Percentiles rank a stretch among this genome's conserved stretches.
These are phyloP conservation scores for Sitophilus oryzae DNA, from an alignment of 1,140 invertebrate genomes.

Conservation along the genomic window DNA sequence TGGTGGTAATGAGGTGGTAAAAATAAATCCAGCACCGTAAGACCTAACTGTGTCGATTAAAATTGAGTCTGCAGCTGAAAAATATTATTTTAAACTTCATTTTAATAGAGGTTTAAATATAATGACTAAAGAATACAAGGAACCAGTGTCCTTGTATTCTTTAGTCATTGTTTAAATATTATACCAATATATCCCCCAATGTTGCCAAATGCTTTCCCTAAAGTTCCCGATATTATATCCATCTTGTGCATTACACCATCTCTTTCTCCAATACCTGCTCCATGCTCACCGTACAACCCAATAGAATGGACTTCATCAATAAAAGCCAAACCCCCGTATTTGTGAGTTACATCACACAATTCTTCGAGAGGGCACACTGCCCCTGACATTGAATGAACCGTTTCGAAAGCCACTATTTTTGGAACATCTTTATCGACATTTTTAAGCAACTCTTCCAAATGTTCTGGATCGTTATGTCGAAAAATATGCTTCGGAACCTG, in stretches of 20 bases:
- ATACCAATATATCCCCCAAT: constrained; percentile 91
- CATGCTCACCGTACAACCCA: constrained; percentile 90
- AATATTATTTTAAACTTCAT: neutral
- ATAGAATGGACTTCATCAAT: constrained; percentile 98
- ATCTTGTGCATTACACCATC: constrained; percentile 81
- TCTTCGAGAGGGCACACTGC: constrained; percentile 88
- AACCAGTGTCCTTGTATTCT: no score
- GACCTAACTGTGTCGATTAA: constrained; percentile 91
- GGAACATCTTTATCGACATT: constrained; percentile 70
- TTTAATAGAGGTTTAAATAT: no score
- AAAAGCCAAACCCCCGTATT: constrained; percentile 91
- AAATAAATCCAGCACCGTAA: constrained; percentile 95
- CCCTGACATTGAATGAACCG: constrained; percentile 98
- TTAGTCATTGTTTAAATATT: constrained; percentile 1
- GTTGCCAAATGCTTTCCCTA: constrained; percentile 97
- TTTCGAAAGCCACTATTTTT: constrained; percentile 98
- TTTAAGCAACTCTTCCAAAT: constrained; percentile 74
- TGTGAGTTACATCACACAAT: constrained; percentile 83
- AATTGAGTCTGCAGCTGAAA: constrained; percentile 43
- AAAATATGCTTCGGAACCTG: constrained; percentile 92
- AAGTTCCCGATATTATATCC: constrained; percentile 94
- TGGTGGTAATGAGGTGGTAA: constrained; percentile 94
- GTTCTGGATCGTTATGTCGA: constrained; percentile 84
- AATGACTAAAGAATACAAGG: no score
- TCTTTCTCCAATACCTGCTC: constrained; percentile 90